phyloP scores from a whole-genome alignment of 37 sponge, comb jelly and placozoan species.

The Spongia lamella region DNA sequence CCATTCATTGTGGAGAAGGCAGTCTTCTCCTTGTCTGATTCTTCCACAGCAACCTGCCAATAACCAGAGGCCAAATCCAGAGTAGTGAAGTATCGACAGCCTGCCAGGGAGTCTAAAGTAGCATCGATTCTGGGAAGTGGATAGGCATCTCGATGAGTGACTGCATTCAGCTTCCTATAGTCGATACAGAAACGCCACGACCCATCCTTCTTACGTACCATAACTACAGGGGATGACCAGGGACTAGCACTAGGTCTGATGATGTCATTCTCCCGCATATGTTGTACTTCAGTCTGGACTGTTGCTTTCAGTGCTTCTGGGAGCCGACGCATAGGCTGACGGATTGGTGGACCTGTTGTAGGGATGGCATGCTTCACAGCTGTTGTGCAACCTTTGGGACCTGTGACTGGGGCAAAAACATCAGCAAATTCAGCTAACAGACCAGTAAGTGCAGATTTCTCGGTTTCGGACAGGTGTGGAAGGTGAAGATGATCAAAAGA shows the following conservation, averaged over 20 bases:
- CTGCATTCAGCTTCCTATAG: constrained; percentile 45
- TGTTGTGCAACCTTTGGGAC: no score
- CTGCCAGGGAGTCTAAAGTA: constrained; percentile 36
- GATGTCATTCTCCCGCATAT: constrained; percentile 22
- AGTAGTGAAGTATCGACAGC: constrained; percentile 36
- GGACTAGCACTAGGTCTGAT: constrained; percentile 26
- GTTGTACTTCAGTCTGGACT: constrained; percentile 14
- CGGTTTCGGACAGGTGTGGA: no score
- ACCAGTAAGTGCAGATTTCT: no score
- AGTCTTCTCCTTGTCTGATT: constrained; percentile 36
- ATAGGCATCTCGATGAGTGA: constrained; percentile 45
- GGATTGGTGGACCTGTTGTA: constrained; percentile 24
- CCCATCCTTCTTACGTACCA: constrained; percentile 27
- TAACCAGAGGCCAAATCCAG: constrained; percentile 57
- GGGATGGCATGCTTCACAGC: constrained; percentile 4
- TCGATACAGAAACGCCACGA: constrained; percentile 45
- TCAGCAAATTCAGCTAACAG: no score
- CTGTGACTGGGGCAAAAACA: no score
- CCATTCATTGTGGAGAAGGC: constrained; percentile 56
- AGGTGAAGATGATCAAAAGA: neutral
- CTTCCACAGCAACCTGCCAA: constrained; percentile 55
- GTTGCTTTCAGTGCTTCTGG: constrained; percentile 11
- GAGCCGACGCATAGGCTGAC: constrained; percentile 1
- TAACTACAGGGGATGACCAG: constrained; percentile 30
- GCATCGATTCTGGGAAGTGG: constrained; percentile 61